Percentiles rank a stretch among this genome's conserved stretches.
phyloP scores from a whole-genome alignment of 1,140 invertebrate species.

The Chironomus tepperi region DNA sequence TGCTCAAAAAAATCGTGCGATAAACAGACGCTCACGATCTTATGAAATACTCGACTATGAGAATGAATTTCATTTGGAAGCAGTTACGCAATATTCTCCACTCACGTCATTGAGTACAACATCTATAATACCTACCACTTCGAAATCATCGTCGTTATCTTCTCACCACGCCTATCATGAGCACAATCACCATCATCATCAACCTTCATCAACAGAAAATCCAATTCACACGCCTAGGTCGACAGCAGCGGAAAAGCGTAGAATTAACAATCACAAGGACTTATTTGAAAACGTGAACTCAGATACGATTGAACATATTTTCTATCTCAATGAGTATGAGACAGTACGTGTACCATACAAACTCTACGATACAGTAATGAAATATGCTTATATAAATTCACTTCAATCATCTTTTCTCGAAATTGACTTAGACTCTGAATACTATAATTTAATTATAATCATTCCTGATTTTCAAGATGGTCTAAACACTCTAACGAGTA shows the following conservation, averaged over 20 bases:
- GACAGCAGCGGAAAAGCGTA: neutral
- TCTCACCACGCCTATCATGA: neutral
- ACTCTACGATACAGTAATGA: slow-evolving; percentile 62
- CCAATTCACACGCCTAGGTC: neutral
- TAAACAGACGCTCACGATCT: neutral
- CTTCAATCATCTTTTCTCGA: slow-evolving; percentile 60
- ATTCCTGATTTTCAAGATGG: slow-evolving; percentile 41
- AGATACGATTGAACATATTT: slow-evolving; percentile 38
- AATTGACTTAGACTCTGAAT: slow-evolving; percentile 60
- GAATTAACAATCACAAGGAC: neutral
- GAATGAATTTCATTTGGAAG: slow-evolving; percentile 15
- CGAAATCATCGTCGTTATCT: neutral
- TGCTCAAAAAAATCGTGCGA: neutral
- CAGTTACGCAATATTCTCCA: neutral
- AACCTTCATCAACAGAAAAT: neutral
- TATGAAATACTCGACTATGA: slow-evolving; percentile 9
- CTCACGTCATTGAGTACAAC: no score
- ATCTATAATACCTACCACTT: neutral
- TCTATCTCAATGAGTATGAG: slow-evolving; percentile 35
- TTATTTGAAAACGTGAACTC: slow-evolving; percentile 8
- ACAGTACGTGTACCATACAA: slow-evolving; percentile 48
- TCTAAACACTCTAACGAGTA: neutral
- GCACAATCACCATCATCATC: neutral
- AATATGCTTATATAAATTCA: slow-evolving; percentile 62
- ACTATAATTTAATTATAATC: slow-evolving; percentile 53